phyloP scores from a whole-genome alignment of 2,888 invertebrate genomes.

The Disparrhopalites patrizii region DNA sequence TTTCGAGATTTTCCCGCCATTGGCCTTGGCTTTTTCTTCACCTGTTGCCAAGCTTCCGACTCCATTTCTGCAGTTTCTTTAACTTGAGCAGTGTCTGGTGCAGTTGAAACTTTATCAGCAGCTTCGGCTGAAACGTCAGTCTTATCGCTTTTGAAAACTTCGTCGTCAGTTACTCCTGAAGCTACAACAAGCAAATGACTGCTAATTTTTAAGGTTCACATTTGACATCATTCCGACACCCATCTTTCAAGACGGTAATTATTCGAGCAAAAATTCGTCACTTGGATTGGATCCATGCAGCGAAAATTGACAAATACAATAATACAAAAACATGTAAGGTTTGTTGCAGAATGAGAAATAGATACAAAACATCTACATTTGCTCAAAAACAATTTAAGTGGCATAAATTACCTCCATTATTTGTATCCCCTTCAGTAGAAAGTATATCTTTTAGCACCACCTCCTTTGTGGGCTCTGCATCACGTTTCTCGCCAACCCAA shows the following conservation, averaged over 20 bases:
- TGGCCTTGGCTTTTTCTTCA: constrained; percentile 11
- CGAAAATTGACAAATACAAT: too few species aligned
- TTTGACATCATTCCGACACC: too few species aligned
- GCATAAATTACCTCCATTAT: neutral
- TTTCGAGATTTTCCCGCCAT: constrained; percentile 8
- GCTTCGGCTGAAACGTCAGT: constrained; percentile 21
- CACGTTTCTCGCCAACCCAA: too few species aligned
- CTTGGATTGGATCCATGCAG: too few species aligned
- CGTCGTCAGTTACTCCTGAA: neutral
- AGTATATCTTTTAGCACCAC: neutral
- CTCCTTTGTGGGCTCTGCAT: neutral
- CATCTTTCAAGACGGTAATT: too few species aligned
- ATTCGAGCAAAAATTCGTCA: too few species aligned
- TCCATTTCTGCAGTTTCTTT: constrained; percentile 6
- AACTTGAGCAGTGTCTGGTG: constrained; percentile 14
- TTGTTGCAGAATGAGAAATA: too few species aligned
- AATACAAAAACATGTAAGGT: too few species aligned
- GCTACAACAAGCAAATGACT: too few species aligned
- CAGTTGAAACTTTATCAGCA: neutral
- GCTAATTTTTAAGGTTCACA: too few species aligned
- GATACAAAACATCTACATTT: too few species aligned
- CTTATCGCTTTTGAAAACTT: constrained; percentile 20
- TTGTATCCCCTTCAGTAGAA: neutral
- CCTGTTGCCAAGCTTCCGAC: constrained; percentile 24
- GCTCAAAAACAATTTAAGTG: too few species aligned